Conservation (phyloP, 2,888 invertebrate genomes). For the Lomographa bimaculata region DNA sequence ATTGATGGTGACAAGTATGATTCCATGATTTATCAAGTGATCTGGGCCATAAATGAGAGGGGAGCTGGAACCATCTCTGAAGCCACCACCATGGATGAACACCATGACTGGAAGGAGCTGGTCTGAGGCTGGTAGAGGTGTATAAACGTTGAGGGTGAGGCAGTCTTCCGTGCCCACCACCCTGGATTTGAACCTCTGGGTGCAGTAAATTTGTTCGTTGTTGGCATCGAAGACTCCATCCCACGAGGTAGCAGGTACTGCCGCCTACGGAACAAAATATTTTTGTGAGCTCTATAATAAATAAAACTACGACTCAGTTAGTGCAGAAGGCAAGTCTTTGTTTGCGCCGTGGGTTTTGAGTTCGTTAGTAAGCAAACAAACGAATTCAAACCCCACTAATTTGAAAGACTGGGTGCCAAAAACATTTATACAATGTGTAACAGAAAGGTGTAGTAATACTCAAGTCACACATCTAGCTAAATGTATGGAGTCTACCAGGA, state of each 20-base stretch:
- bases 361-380: too few relatives aligned
- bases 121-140: conserved; percentile 42
- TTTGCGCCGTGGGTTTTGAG: too few relatives aligned
- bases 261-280: conserved; percentile 40
- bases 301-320: too few relatives aligned
- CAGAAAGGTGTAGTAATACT: too few relatives aligned
- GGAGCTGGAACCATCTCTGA: conserved; percentile 66
- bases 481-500: too few relatives aligned
- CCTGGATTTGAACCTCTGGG: conserved; percentile 54
- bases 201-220: conserved; percentile 63
- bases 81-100: conserved; percentile 74
- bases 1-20: conserved; percentile 69
- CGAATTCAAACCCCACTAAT: too few relatives aligned
- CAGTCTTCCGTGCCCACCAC: conserved; percentile 65
- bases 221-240: conserved; percentile 55
- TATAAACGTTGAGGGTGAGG: conserved; percentile 65
- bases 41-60: conserved; percentile 68
- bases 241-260: conserved; percentile 56
- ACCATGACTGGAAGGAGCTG: conserved; percentile 65
- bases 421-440: too few relatives aligned
- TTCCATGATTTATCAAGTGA: conserved; percentile 57
- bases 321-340: too few relatives aligned
- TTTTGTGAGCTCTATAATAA: too few relatives aligned
- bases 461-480: too few relatives aligned
- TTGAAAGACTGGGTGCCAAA: too few relatives aligned